Base-by-base conservation (phyloP, 1,140 invertebrate genomes). In the Drosophila gunungcola region DNA sequence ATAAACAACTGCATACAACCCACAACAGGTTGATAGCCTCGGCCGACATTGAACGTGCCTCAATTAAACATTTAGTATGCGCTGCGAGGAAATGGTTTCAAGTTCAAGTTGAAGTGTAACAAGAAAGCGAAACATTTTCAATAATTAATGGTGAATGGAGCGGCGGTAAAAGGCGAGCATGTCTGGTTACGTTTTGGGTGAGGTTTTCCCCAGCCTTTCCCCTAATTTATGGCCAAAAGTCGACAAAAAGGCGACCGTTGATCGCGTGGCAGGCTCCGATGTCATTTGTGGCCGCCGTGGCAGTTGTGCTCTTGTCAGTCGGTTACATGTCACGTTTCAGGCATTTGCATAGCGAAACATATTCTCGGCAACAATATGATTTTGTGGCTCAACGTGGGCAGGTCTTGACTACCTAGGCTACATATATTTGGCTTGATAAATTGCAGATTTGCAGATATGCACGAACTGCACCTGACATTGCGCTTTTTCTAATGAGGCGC, bases 311-410 rank as follows among this genome's bases (percentile, higher is more conserved):
- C 36, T 74, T 29, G 36, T 60, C 54, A 45, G 49, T 76, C 62
- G 52, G 75, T 76, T 64, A 78, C 74, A 69, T 88, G 82, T 86
- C 82, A 86, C 82, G 82, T 86, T 86, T 86, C 55, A 78, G 79
- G 52, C 70, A 86, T 86, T 86, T 86, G 83, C 82, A 86, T 88
- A 65, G 45, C 67, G 55, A 67, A 74, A 52, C 65, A 25, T 29
- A 57, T 27, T 56, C 36, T 70, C 43, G 36, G 34, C 62, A 60
- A 88, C 79, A 76, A 75, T 79, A 69, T 83, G 73, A 76, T 83
- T 81, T 12, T 58, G 73, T 68, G 69, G 27, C 52, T 60, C 54
- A 42, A 55, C 68, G 79, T 82, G 82, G 80, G 80, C 69, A 63
- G 58, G n/a, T 62, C 49, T 60, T 45, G 56, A 39, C 69, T 53